These are phyloP conservation scores for Sebastes alutus DNA, from an alignment of 2,797 vertebrate genomes.

Conservation along the genomic window DNA sequence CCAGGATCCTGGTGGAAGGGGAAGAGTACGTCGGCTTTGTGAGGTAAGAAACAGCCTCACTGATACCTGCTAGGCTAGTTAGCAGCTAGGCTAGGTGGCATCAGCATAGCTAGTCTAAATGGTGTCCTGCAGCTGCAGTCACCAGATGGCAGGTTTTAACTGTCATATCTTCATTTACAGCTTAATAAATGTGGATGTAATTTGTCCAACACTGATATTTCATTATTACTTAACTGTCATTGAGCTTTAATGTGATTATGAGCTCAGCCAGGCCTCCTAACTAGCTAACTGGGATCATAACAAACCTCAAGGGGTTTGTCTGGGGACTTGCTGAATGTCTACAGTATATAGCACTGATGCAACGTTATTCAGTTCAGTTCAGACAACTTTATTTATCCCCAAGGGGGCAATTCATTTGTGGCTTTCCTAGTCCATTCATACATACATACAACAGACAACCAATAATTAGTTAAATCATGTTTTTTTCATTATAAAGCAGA, in stretches of 20 bases:
- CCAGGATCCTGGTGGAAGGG: slow-evolving; percentile 91
- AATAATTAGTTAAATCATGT: too few relatives aligned
- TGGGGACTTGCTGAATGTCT: not conserved
- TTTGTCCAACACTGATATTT: not conserved
- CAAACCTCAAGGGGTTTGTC: not conserved
- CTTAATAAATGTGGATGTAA: not conserved
- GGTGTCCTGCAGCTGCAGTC: not conserved
- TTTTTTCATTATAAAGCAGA: too few relatives aligned
- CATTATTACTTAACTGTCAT: not conserved
- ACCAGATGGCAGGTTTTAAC: not conserved
- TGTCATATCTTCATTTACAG: not conserved
- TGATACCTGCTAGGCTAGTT: not conserved
- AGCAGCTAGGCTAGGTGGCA: slow-evolving; percentile 23
- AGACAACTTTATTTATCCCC: too few relatives aligned
- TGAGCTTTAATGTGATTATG: not conserved
- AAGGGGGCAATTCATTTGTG: too few relatives aligned
- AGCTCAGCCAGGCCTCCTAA: not conserved
- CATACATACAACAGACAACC: too few relatives aligned
- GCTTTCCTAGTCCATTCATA: too few relatives aligned
- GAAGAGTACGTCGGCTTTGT: slow-evolving; percentile 93
- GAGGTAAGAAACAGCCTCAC: slow-evolving; percentile 79
- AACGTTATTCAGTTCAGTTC: too few relatives aligned
- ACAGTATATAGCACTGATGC: too few relatives aligned
- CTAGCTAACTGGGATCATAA: slow-evolving; percentile 26
- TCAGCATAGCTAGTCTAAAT: slow-evolving; percentile 40